A percentile compares a stretch with the other conserved stretches of the same genome.
These are phyloP conservation scores for Oscheius sp. DNA, from an alignment of 2,888 invertebrate genomes.

Conservation along the genomic window DNA sequence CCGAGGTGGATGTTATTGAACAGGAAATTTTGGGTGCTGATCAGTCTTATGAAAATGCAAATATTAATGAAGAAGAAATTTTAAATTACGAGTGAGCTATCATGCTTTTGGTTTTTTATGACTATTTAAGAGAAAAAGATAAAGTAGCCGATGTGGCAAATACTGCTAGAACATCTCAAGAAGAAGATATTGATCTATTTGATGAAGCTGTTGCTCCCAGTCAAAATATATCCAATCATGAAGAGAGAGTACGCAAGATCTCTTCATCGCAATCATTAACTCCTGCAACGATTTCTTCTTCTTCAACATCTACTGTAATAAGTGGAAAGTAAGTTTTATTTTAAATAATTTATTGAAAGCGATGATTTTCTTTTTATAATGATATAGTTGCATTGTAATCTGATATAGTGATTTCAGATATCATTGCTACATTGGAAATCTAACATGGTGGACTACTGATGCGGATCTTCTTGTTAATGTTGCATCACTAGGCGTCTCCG, in stretches of 20 bases:
- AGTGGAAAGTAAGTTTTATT: constrained; percentile 19
- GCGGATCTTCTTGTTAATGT: constrained; percentile 44
- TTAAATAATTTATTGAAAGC: constrained; percentile 1
- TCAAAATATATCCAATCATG: not conserved
- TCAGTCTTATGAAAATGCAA: not conserved
- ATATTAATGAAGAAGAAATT: constrained; percentile 10
- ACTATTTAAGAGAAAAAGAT: not conserved
- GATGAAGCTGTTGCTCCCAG: constrained; percentile 66
- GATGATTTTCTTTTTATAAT: not conserved
- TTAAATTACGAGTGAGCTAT: not conserved
- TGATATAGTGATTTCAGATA: constrained; percentile 51
- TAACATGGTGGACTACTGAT: constrained; percentile 82
- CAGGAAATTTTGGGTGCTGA: constrained; percentile 1
- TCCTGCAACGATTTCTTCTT: not conserved
- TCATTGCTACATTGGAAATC: constrained; percentile 94
- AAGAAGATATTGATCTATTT: constrained; percentile 58
- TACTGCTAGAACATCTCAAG: not conserved
- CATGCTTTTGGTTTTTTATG: not conserved
- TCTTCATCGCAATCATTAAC: not conserved
- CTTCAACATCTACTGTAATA: not conserved
- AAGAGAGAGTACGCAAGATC: not conserved
- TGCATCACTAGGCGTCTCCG: constrained; percentile 91
- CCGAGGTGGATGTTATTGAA: constrained; percentile 14
- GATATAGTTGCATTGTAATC: not conserved
- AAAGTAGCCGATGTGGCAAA: not conserved